Conservation (phyloP, 1,140 invertebrate species). For the Drosophila sucinea region DNA sequence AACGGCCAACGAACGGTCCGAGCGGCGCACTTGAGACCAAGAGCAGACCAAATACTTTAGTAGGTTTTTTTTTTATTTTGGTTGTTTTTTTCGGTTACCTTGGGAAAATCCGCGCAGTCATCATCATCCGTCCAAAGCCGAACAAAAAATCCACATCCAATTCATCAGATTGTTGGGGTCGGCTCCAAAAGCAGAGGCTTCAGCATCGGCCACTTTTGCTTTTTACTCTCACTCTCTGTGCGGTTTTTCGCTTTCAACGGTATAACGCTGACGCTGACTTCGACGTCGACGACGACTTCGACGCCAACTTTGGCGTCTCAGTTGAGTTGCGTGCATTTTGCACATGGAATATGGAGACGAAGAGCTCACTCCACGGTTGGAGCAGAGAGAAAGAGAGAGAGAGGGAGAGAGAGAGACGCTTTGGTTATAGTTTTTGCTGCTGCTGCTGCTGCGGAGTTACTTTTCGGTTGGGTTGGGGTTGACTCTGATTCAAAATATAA, state of each 20-base stretch:
- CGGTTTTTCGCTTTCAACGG: conserved; percentile 35
- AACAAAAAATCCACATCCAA: conserved; percentile 16
- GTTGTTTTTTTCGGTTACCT: conserved; percentile 47
- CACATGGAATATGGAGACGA: conserved; percentile 55
- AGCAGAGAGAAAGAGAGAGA: conserved; percentile 20
- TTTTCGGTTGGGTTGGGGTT: conserved; percentile 45
- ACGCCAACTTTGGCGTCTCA: conserved; percentile 18
- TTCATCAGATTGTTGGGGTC: conserved; percentile 31
- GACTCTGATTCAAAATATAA: conserved; percentile 81
- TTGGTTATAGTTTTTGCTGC: conserved; percentile 29
- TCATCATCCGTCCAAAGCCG: conserved; percentile 49
- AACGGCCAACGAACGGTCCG: background rate
- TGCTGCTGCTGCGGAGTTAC: conserved; percentile 25
- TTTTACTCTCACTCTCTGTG: conserved; percentile 72
- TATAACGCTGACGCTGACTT: conserved; percentile 44
- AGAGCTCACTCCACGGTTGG: conserved; percentile 19
- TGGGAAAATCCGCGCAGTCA: conserved; percentile 80
- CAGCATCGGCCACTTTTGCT: conserved; percentile 11
- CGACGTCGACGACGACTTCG: conserved; percentile 17
- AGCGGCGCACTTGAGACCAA: conserved; percentile 9
- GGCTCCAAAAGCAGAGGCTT: conserved; percentile 9
- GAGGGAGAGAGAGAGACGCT: conserved; percentile 36
- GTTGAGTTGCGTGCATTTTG: conserved; percentile 75
- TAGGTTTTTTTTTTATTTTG: background rate
- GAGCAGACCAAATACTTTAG: conserved; percentile 8